These are phyloP conservation scores for Chaunax sp. DNA, from an alignment of 2,797 vertebrate species.

Conservation along the genomic window DNA sequence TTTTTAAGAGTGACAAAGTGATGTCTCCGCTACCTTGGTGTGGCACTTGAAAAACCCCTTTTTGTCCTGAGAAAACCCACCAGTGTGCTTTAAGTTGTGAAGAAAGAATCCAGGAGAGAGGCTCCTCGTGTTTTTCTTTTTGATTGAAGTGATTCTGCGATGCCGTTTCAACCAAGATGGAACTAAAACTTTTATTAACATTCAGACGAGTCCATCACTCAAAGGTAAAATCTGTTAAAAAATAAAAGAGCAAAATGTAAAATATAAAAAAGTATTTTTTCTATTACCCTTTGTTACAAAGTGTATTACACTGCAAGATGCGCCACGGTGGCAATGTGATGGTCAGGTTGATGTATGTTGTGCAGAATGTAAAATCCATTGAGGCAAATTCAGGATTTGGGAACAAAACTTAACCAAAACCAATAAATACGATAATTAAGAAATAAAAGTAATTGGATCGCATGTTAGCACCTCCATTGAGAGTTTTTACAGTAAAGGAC, in stretches of 20 bases:
- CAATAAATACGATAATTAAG: not conserved
- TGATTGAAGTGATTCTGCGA: slow-evolving; percentile 32
- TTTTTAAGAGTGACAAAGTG: slow-evolving; percentile 32
- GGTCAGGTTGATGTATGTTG: not conserved
- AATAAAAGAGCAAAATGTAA: not conserved
- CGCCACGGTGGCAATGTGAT: not conserved
- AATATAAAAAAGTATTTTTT: not conserved
- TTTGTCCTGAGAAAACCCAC: slow-evolving; percentile 32
- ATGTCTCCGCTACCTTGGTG: slow-evolving; percentile 27
- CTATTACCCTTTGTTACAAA: not conserved
- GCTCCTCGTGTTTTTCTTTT: slow-evolving; percentile 25
- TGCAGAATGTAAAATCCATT: not conserved
- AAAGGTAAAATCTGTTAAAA: not conserved
- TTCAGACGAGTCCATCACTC: not conserved
- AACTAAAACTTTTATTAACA: slow-evolving; percentile 4
- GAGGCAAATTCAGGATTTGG: not conserved
- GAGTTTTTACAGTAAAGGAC: not conserved
- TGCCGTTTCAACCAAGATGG: slow-evolving; percentile 9
- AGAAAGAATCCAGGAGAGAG: slow-evolving; percentile 22
- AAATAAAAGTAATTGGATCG: not conserved
- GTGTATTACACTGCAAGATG: not conserved
- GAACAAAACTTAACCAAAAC: not conserved
- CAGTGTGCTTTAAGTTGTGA: slow-evolving; percentile 28
- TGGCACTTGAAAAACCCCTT: slow-evolving; percentile 38
- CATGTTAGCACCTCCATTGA: not conserved